phyloP scores from a whole-genome alignment of 1,140 invertebrate species.

The Armadillidium nasatum region DNA sequence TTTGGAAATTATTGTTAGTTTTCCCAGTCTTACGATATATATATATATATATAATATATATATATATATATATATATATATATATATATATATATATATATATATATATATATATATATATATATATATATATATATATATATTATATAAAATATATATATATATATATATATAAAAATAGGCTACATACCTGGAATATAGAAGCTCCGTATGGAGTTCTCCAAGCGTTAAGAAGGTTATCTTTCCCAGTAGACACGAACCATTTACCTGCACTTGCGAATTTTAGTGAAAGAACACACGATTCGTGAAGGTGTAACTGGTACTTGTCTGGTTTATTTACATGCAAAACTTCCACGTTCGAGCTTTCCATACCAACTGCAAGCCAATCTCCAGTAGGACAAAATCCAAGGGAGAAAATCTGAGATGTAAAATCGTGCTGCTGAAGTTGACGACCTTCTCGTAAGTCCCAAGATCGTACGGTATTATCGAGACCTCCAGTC shows the following conservation, averaged over 20 bases:
- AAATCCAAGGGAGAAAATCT: constrained; percentile 97
- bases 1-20: too few relatives aligned
- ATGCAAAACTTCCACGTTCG: constrained; percentile 90
- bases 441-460: constrained; percentile 86
- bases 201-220: constrained; percentile 95
- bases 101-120: too few relatives aligned
- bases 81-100: too few relatives aligned
- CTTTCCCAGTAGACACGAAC: constrained; percentile 98
- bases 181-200: constrained; percentile 98
- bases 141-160: too few relatives aligned
- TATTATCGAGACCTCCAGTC: constrained; percentile 97
- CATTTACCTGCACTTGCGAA: constrained; percentile 97
- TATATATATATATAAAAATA: too few relatives aligned
- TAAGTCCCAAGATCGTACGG: constrained; percentile 94
- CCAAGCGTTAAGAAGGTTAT: constrained; percentile 97
- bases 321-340: constrained; percentile 94
- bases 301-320: constrained; percentile 94
- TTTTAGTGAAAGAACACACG: constrained; percentile 93
- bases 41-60: too few relatives aligned
- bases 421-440: constrained; percentile 90
- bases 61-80: too few relatives aligned
- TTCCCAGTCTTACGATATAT: too few relatives aligned
- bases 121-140: too few relatives aligned
- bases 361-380: constrained; percentile 97
- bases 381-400: constrained; percentile 97